Evolutionary conservation across 2,113 vertebrate genomes (phyloP), one percentile per base, ranked within the genome.

Genomic region (Colinus virginianus): DNA sequence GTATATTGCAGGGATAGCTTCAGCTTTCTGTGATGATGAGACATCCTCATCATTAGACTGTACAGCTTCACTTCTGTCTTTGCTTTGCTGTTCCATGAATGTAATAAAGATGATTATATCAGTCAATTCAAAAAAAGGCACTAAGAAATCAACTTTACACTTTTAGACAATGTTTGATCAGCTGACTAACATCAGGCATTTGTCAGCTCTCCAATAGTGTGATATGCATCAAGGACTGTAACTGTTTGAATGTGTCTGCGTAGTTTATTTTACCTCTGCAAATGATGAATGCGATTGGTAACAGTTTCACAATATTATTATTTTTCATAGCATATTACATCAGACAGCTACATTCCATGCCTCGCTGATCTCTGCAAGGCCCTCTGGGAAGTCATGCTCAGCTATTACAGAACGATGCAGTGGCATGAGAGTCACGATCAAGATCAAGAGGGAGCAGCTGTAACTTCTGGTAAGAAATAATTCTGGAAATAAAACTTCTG

Each of bases 321-420:
- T 87, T 93, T 90, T 92, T 86, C 78, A 75, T 93, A 99, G 99
- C 99, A 99, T 38, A 99, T 99, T 84, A 99, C 99, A 26, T 96
- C 98, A 19, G 99, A 99, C 97, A 99, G 99, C 97, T 99, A 99
- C 97, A 99, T 99, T 81, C 99, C 99, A 10, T 99, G 99, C 96
- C 98, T 99, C 92, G 98, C 98, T 14, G 99, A 99, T 93, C 98
- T 99, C 38, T 99, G 99, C 97, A 99, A 99, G 96, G 99, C 99
- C 75, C 98, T 99, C 55, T 99, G 99, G 99, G 99, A 99, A 94
- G 99, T 99, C 81, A 99, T 99, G 99, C 98, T 99, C 61, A 99
- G 99, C 96, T 99, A 99, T 95, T 98, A 99, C 91, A 97, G 98
- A 49, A 99, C 99, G 1, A 99, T 99, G 98, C 98, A 98, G 95